Base-by-base conservation (phyloP, 2,888 invertebrate species). In the Synanthedon andrenaeformis region DNA sequence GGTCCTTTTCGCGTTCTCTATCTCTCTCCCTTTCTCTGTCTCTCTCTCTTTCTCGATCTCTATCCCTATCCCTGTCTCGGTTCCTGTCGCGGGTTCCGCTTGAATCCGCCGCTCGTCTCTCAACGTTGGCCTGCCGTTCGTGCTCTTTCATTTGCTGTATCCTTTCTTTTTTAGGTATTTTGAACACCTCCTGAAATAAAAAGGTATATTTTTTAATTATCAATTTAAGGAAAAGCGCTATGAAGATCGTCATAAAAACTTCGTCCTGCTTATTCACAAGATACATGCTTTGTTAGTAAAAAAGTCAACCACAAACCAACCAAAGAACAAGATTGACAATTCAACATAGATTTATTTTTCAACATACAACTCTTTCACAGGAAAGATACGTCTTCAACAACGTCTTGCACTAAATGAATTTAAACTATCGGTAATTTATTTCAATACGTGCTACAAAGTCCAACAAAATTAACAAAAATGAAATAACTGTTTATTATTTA, bases 61-160 rank as follows among this genome's bases (percentile, higher is more conserved):
- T 59, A 1, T 79, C 74, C 3, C 74, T 61, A 13, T 59, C 59
- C 0, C 72, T 66, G 1, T 76, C 74, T 1, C 80, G 65, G 35
- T 79, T 81, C 0, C 81, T 66, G 51, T 84, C 84, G 0, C 84
- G 67, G 3, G 82, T 67, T 0, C 84, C 88, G 55, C 85, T 87
- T 0, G 85, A 83, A 57, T 85, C 87, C 1, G 86, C 87, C 13
- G 85, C 86, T 23, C 86, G 72, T 1, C 85, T 66, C 52, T 85
- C 87, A 0, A 87, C 89, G 84, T 95, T 95, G 6, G 96, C 96
- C 87, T 96, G 96, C 42, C 95, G 88, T 82, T 98, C 98, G 71
- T 97, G 97, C 71, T 96, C 96, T 72, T 97, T 97, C 93, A 97
- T 95, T 77, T 96, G 96, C 70, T 97, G 96, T 57, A 96, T 94